Conservation (phyloP, 2,113 vertebrate genomes). For the Macrotis lagotis region DNA sequence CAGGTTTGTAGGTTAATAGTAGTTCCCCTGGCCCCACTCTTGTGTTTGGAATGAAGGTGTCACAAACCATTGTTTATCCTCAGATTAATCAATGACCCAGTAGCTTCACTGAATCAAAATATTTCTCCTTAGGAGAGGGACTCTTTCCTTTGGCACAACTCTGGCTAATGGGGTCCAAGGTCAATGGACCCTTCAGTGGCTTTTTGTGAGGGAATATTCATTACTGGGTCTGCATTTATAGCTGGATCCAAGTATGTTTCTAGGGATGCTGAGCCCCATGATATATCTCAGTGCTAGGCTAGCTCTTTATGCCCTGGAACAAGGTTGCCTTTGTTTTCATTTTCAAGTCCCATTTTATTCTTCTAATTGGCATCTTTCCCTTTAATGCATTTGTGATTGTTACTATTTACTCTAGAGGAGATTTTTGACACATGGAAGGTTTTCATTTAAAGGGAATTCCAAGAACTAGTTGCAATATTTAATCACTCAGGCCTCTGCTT, state of each 20-base stretch:
- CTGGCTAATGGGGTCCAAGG: not conserved
- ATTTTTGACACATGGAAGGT: constrained; percentile 21
- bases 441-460: not conserved
- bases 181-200: not conserved
- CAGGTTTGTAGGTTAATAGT: not conserved
- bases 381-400: not conserved
- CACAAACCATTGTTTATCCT: constrained; percentile 32
- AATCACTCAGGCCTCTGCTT: not conserved
- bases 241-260: not conserved
- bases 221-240: not conserved
- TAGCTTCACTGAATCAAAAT: constrained; percentile 2
- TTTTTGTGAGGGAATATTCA: constrained; percentile 49
- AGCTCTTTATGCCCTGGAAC: not conserved
- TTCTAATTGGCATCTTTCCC: not conserved
- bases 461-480: not conserved
- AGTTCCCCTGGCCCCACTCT: not conserved
- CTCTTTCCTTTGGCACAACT: not conserved
- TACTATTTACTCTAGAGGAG: constrained; percentile 3
- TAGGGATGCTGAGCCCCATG: not conserved
- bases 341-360: not conserved
- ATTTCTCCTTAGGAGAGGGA: not conserved
- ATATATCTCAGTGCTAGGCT: not conserved
- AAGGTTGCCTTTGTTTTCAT: not conserved
- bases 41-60: not conserved
- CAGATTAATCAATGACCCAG: constrained; percentile 44